phyloP scores from a whole-genome alignment of 2,113 vertebrate species.

The Pelecanus crispus region DNA sequence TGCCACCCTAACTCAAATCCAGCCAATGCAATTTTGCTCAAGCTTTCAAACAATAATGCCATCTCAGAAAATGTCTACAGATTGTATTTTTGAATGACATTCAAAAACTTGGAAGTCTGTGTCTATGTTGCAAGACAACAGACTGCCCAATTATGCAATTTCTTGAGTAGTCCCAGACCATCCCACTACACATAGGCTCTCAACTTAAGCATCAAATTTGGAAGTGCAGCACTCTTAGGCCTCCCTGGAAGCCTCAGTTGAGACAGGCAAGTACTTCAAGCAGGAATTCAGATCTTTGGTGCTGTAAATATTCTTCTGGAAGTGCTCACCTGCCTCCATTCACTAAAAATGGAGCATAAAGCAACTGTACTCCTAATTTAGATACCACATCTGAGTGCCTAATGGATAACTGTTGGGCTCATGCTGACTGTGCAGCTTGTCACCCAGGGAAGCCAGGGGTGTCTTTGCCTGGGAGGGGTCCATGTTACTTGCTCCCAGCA shows the following conservation, averaged over 20 bases:
- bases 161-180: neutral
- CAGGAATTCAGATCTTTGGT: neutral
- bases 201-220: neutral
- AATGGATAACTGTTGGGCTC: neutral
- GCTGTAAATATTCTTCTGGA: neutral
- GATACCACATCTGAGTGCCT: neutral
- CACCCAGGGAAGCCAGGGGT: neutral
- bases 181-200: neutral
- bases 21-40: neutral
- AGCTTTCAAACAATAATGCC: neutral
- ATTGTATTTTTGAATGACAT: neutral
- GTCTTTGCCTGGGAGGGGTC: neutral
- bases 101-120: neutral
- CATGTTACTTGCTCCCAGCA: neutral
- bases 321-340: neutral
- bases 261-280: neutral
- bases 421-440: neutral
- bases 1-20: neutral
- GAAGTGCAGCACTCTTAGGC: neutral
- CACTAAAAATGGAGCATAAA: neutral
- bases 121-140: neutral
- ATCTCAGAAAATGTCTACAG: neutral
- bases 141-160: neutral
- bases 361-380: neutral
- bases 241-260: neutral